These are phyloP conservation scores for Brachionus plicatilis DNA, from an alignment of 1,140 invertebrate species.

Conservation along the genomic window DNA sequence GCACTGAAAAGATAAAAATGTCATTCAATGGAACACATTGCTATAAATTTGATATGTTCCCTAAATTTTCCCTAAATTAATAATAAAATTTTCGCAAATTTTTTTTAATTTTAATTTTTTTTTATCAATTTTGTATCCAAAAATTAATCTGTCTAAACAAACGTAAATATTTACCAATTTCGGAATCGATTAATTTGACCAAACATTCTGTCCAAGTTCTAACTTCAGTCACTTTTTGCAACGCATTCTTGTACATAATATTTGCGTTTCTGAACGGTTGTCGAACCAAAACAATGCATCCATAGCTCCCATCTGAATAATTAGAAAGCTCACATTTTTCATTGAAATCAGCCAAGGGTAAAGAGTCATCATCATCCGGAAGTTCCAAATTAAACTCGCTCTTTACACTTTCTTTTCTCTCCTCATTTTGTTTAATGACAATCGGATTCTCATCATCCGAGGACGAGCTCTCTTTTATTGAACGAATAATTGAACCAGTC, in stretches of 20 bases:
- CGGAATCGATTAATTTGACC: constrained; percentile 7
- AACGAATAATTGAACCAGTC: neutral
- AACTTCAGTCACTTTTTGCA: constrained; percentile 36
- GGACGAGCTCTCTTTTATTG: constrained; percentile 8
- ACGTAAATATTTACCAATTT: neutral
- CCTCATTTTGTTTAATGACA: neutral
- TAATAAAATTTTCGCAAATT: too few species aligned
- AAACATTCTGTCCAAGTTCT: constrained; percentile 31
- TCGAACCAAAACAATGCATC: constrained; percentile 17
- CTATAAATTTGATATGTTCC: too few species aligned
- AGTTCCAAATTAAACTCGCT: constrained; percentile 39
- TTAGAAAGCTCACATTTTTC: constrained; percentile 20
- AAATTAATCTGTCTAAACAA: neutral
- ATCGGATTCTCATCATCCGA: neutral
- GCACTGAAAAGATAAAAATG: too few species aligned
- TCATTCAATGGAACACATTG: too few species aligned
- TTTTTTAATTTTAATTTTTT: too few species aligned
- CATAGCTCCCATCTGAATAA: constrained; percentile 21
- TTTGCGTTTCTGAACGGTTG: constrained; percentile 29
- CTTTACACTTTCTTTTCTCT: neutral
- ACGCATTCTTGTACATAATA: constrained; percentile 12
- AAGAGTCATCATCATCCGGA: constrained; percentile 33
- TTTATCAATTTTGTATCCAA: too few species aligned
- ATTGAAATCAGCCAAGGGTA: constrained; percentile 30
- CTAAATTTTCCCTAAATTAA: too few species aligned